Percentiles rank a stretch among this genome's conserved stretches.
Evolutionary conservation across 2,888 invertebrate species (phyloP).

Genomic region (Athalia circularis): DNA sequence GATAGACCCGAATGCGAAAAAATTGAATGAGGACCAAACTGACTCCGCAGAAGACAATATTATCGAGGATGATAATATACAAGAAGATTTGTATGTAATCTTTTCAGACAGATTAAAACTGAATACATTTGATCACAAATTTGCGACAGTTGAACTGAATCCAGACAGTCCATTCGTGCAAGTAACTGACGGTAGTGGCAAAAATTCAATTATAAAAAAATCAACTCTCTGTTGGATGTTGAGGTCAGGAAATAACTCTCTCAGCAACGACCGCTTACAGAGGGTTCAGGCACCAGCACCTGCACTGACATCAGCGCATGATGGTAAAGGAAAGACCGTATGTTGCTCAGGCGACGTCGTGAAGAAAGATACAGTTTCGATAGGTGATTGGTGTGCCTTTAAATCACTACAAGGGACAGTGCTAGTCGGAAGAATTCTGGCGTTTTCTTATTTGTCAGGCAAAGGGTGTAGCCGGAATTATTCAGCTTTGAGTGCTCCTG

Average conservation of each 20-base stretch:
- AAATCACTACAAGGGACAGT: no score
- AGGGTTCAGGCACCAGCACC: not conserved
- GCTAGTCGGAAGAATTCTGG: no score
- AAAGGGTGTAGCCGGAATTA: no score
- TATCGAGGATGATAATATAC: conserved; percentile 3
- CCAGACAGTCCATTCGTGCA: conserved; percentile 14
- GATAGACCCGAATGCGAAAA: not conserved
- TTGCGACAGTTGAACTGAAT: not conserved
- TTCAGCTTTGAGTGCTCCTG: no score
- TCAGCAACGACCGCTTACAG: conserved; percentile 1
- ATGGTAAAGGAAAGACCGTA: no score
- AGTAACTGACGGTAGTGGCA: conserved; percentile 1
- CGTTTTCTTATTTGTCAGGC: no score
- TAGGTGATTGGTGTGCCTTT: no score
- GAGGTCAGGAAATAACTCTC: not conserved
- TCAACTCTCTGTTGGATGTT: conserved; percentile 21
- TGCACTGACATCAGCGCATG: no score
- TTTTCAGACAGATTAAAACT: conserved; percentile 1
- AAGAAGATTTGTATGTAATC: conserved; percentile 11
- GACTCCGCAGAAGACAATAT: not conserved
- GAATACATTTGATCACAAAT: not conserved
- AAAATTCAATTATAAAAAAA: conserved; percentile 10
- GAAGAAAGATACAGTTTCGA: no score
- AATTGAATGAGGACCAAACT: conserved; percentile 1
- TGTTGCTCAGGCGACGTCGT: no score